Conservation (phyloP, 2,797 vertebrate species). For the Monodelphis domestica region DNA sequence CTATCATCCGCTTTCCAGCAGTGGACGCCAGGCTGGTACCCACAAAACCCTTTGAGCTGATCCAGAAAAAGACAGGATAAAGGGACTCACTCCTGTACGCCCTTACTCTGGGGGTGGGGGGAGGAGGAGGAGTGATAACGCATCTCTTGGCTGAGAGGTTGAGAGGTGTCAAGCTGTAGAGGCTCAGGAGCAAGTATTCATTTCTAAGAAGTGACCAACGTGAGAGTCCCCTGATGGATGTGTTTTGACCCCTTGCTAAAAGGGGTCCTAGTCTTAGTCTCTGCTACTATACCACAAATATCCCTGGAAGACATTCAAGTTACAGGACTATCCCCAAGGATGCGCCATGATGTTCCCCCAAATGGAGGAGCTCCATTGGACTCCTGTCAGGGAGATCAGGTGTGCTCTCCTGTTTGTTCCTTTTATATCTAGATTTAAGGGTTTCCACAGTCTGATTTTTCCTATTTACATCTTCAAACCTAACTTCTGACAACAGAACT, state of each 20-base stretch:
- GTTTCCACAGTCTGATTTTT: neutral
- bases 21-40: neutral
- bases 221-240: neutral
- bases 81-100: neutral
- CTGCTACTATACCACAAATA: neutral
- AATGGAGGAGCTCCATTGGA: neutral
- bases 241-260: neutral
- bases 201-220: neutral
- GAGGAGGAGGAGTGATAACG: neutral
- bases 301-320: neutral
- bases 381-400: neutral
- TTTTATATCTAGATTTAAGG: neutral
- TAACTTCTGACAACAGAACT: neutral
- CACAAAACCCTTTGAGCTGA: neutral
- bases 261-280: neutral
- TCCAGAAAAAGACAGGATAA: neutral
- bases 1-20: neutral
- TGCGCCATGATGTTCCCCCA: neutral
- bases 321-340: neutral
- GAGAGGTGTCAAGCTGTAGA: too few relatives aligned
- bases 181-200: neutral
- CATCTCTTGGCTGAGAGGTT: neutral
- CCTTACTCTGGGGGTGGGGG: neutral
- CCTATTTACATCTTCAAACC: neutral
- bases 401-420: neutral